Percentiles rank a stretch among this genome's conserved stretches.
Evolutionary conservation across 1,140 invertebrate species (phyloP).

Genomic region (Conus betulinus): DNA sequence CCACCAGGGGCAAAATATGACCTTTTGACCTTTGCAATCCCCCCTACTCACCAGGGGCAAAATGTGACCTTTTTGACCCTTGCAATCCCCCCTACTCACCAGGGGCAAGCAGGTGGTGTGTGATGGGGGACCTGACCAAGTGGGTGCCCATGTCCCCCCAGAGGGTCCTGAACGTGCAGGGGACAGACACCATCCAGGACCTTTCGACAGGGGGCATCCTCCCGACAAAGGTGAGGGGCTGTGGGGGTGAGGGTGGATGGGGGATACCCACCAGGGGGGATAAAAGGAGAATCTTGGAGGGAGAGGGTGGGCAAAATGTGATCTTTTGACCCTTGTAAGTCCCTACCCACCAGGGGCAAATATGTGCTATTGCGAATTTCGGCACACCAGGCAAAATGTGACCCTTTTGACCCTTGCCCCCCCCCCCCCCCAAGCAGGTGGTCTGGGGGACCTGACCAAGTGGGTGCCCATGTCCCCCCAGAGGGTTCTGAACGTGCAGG

Average conservation of each 20-base stretch:
- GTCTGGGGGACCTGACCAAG: constrained; percentile 14
- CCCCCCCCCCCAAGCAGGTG: not conserved
- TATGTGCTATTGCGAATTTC: too few relatives aligned
- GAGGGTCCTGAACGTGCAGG: not conserved
- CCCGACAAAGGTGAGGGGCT: constrained; percentile 15
- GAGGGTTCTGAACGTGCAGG: not conserved
- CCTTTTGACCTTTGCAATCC: too few relatives aligned
- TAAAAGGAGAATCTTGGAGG: too few relatives aligned
- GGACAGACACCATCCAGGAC: not conserved
- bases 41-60: too few relatives aligned
- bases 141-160: constrained; percentile 21
- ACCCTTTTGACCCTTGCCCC: too few relatives aligned
- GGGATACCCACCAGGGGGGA: too few relatives aligned
- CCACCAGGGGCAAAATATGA: too few relatives aligned
- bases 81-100: not conserved
- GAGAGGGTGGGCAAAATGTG: too few relatives aligned
- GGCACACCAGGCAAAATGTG: too few relatives aligned
- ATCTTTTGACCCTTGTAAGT: too few relatives aligned
- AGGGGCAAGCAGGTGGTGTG: constrained; percentile 20
- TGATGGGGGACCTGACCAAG: constrained; percentile 24
- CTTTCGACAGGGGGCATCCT: not conserved
- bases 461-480: constrained; percentile 25
- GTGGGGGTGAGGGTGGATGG: not conserved
- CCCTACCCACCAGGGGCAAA: too few relatives aligned
- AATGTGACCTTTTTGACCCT: too few relatives aligned